Base-by-base conservation (phyloP, 2,113 vertebrate species). In the Nerophis lumbriciformis region DNA sequence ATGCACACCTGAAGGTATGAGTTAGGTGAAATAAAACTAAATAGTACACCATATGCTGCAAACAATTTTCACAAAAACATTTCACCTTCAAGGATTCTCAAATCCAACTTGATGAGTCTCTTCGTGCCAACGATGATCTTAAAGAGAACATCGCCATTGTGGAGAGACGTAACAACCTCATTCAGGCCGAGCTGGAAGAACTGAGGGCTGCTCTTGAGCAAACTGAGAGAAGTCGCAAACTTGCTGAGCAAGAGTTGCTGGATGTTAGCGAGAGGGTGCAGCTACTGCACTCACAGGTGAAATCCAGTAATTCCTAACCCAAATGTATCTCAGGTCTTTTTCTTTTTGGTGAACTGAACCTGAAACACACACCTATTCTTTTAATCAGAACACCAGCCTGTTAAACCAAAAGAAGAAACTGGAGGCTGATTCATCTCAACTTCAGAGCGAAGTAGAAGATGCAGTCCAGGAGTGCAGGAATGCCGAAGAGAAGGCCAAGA, bases 211-310 rank as follows among this genome's bases (percentile, higher is more conserved):
- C 90, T 73, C 66, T 89, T 61, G 94, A 95, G 0, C 94, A 95
- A 86, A 89, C 89, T 0, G 94, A 95, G 72, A 78, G 92, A 68
- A 87, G 84, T 0, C 90, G 93, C 3, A 94, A 92, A 73, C 66
- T 95, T 82, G 93, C 92, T 0, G 93, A 95, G 75, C 93, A 94
- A 83, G 94, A 94, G 76, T 79, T 95, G 65, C 79, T 94, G 1
- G 93, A 94, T 59, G 90, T 91, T 76, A 90, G 88, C 0, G 92
- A 94, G 73, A 88, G 93, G 56, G 92, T 93, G 53, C 93, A 94
- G 78, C 87, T 94, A 1, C 91, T 94, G 53, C 92, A 94, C 69
- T 92, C 93, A 0, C 93, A 94, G 89, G 92, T 92, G 59, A 49
- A 36, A 21, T 11, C 0, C 12, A 15, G 0, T 48, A 2, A 14